Conservation (phyloP, 2,113 vertebrate species). For the Patagioenas fasciata region DNA sequence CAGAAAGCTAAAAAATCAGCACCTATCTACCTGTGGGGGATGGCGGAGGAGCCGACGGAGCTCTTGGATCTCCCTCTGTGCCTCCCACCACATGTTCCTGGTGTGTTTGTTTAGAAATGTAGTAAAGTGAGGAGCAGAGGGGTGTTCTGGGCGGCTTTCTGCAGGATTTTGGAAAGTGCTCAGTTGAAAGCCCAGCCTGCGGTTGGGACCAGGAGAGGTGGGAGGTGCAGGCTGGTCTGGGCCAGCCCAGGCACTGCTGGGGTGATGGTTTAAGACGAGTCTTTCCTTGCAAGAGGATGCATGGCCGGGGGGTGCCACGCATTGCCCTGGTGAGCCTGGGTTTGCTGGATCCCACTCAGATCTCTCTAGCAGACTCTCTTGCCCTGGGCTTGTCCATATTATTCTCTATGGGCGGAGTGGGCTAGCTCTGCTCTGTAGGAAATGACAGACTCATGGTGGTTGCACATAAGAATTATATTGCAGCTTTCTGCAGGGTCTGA, state of each 20-base stretch:
- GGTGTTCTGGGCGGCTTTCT: background rate
- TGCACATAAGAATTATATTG: background rate
- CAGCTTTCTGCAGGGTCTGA: background rate
- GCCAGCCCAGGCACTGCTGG: rapidly evolving
- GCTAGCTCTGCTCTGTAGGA: background rate
- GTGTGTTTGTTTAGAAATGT: background rate
- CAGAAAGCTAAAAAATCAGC: background rate
- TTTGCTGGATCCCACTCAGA: background rate
- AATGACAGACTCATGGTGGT: rapidly evolving
- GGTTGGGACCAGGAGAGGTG: background rate
- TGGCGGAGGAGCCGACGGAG: rapidly evolving
- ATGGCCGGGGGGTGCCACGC: rapidly evolving
- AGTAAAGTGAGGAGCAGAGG: background rate
- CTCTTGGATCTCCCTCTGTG: background rate
- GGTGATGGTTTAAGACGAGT: background rate
- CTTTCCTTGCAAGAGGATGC: background rate
- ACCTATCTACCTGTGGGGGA: background rate
- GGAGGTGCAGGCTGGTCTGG: background rate
- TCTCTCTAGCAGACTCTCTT: background rate
- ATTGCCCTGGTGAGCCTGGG: rapidly evolving
- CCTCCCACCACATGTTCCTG: background rate
- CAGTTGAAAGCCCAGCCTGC: background rate
- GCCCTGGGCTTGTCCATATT: background rate
- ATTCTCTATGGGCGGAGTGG: too few relatives aligned
- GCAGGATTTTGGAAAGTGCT: background rate